Conservation (phyloP, 1,140 invertebrate species). For the Ostrea edulis region DNA sequence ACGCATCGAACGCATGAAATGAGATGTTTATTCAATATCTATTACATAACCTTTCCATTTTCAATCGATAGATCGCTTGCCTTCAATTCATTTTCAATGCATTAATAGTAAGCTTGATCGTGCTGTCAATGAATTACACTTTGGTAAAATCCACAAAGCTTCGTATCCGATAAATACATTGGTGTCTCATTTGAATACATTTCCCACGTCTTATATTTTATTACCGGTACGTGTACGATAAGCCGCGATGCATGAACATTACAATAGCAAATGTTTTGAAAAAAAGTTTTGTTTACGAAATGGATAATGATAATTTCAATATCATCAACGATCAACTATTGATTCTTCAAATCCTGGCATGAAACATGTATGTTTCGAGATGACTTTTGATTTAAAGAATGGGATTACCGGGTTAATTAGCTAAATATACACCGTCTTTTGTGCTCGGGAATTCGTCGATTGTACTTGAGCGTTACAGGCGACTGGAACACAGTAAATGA, state of each 20-base stretch:
- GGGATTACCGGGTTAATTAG: conserved; percentile 14
- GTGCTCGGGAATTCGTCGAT: background rate
- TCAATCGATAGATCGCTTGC: too few relatives aligned
- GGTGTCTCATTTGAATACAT: background rate
- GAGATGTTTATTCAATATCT: too few relatives aligned
- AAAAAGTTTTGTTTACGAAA: background rate
- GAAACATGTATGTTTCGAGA: background rate
- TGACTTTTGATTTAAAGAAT: conserved; percentile 37
- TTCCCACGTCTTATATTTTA: background rate
- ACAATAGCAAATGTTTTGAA: background rate
- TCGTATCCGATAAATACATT: background rate
- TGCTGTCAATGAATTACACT: background rate
- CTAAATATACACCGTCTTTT: conserved; percentile 13
- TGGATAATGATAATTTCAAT: too few relatives aligned
- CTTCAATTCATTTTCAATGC: too few relatives aligned
- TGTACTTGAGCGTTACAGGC: conserved; percentile 1
- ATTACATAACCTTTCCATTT: too few relatives aligned
- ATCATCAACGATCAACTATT: background rate
- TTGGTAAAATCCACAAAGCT: background rate
- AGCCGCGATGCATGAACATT: background rate
- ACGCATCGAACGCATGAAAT: too few relatives aligned
- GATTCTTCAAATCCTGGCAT: background rate
- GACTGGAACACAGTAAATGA: conserved; percentile 8
- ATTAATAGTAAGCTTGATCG: too few relatives aligned
- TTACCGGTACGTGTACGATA: too few relatives aligned